A percentile compares a stretch with the other conserved stretches of the same genome.
Evolutionary conservation across 1,140 invertebrate genomes (phyloP).

Genomic region (Colletes latitarsis): DNA sequence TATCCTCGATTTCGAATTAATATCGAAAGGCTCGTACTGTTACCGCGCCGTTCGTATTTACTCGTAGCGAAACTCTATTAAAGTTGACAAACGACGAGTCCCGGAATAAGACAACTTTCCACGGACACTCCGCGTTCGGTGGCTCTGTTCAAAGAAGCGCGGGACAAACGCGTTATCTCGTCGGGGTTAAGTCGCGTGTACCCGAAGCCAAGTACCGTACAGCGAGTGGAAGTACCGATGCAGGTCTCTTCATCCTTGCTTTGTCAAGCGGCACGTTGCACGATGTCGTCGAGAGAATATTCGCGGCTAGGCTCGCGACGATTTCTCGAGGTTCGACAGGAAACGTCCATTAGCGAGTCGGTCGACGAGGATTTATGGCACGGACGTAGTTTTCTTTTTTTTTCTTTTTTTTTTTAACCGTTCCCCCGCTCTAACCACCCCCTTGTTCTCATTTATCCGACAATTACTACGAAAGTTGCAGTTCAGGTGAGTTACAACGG

Average conservation of each 20-base stretch:
- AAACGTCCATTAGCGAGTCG: constrained; percentile 63
- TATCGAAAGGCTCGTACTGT: too few species aligned
- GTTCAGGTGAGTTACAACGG: constrained; percentile 19
- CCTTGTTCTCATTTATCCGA: constrained; percentile 24
- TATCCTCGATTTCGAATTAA: too few species aligned
- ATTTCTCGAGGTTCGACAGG: constrained; percentile 61
- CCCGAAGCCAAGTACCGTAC: background rate
- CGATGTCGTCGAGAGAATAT: constrained; percentile 26
- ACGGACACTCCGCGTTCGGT: background rate
- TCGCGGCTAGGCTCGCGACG: constrained; percentile 45
- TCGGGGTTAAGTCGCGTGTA: constrained; percentile 13
- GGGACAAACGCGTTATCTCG: constrained; percentile 24
- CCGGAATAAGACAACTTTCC: background rate
- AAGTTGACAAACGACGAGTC: background rate
- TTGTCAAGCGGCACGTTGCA: constrained; percentile 27
- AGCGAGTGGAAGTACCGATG: background rate
- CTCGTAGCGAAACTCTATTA: background rate
- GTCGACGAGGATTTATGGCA: constrained; percentile 54
- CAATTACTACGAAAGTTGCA: constrained; percentile 29
- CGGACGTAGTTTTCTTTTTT: constrained; percentile 24
- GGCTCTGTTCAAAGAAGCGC: background rate
- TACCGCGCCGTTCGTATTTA: too few species aligned
- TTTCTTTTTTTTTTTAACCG: background rate
- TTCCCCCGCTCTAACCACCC: background rate
- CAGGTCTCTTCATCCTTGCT: constrained; percentile 23